Evolutionary conservation across 37 sponge, comb jelly and placozoan genomes (phyloP), one percentile per base, ranked within the genome.

Genomic region (Beroe forskalii): DNA sequence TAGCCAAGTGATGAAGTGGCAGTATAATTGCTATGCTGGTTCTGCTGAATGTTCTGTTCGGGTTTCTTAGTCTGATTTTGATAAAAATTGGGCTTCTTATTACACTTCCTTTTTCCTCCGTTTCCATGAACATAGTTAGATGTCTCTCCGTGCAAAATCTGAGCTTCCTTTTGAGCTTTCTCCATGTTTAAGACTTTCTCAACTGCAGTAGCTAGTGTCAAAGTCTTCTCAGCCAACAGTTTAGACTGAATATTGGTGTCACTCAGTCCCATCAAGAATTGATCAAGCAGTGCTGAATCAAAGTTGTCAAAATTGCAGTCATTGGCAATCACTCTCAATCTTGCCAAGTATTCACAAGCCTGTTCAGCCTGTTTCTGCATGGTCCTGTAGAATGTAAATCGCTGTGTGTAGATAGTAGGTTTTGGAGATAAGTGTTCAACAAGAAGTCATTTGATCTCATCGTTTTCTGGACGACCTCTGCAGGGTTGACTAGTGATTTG

Each of bases 401-500:
- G 66, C 25, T 63, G 66, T 3, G 66, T 63, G 25, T 63, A 63
- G 28, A 28, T 24, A 19, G 66, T 63, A 28, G 66, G 66, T 63
- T 63, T 63, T 6, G 66, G 66, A 19, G 66, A 63, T 3, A 63
- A 30, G 66, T 63, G 66, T 4, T 63, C 66, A 23, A 63, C 66
- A 4, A 63, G 25, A 24, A 63, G 25, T 63, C 25, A 28, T 30
- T 63, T 55, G 17, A 55, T 17, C 66, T 63, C 66, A 63, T 24
- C 66, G 25, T 63, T 63, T 63, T 63, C 66, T 23, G 66, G 20
- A 23, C 14, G n/a, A n/a, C n/a, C n/a, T n/a, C n/a, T n/a, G n/a
- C n/a, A n/a, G n/a, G n/a, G n/a, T n/a, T n/a, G n/a, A 63, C 66
- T 30, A 63, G 25, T n/a, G 66, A 63, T 63, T 63, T 63, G n/a